Conservation (phyloP, 2,113 vertebrate genomes). For the Oryzias woworae region DNA sequence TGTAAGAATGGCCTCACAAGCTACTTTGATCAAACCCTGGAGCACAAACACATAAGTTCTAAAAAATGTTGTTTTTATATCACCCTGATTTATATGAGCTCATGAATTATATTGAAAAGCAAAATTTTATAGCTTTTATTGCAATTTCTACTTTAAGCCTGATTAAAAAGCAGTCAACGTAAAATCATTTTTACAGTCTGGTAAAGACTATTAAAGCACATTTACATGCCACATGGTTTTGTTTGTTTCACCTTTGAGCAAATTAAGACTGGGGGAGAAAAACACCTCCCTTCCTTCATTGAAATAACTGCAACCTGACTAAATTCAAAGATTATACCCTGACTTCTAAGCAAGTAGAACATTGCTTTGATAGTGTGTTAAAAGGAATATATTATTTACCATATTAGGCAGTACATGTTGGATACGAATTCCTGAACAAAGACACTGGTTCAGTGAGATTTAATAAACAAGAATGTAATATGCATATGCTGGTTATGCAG, state of each 20-base stretch:
- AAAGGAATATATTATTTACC: neutral
- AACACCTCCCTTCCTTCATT: slow-evolving; percentile 22
- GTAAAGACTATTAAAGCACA: slow-evolving; percentile 34
- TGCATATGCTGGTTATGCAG: neutral
- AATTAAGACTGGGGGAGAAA: slow-evolving; percentile 34
- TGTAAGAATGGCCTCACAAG: no score
- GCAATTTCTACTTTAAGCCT: no score
- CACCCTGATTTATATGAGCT: no score
- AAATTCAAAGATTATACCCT: slow-evolving; percentile 9
- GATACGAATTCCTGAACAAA: neutral
- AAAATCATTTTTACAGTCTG: slow-evolving; percentile 15
- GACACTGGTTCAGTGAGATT: neutral
- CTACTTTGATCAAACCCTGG: no score
- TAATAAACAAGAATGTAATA: slow-evolving; percentile 10
- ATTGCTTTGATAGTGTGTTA: slow-evolving; percentile 12
- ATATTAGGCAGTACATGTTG: slow-evolving; percentile 11
- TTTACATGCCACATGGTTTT: slow-evolving; percentile 20
- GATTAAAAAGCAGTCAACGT: no score
- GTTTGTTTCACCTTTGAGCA: slow-evolving; percentile 31
- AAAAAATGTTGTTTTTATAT: no score
- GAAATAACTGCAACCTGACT: slow-evolving; percentile 25
- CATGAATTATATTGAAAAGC: no score
- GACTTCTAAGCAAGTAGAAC: slow-evolving; percentile 25
- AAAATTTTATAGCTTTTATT: no score
- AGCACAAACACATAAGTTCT: no score